Evolutionary conservation across 1,140 invertebrate genomes (phyloP), one percentile per base, ranked within the genome.

Genomic region (Cherax destructor): DNA sequence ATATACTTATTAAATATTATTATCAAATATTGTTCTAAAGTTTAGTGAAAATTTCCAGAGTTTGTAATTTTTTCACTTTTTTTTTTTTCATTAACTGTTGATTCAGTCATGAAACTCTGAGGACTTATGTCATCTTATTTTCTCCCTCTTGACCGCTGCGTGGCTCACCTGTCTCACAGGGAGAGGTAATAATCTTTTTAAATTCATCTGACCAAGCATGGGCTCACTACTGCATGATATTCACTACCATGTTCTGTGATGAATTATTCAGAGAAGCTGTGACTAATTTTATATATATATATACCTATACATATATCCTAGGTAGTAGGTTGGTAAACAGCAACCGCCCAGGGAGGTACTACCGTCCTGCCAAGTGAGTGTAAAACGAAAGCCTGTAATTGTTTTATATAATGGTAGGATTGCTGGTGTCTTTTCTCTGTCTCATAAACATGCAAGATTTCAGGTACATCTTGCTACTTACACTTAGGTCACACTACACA

Each of bases 121-220:
- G 16, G 83, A 85, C 83, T 85, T 74, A 85, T 72, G 30, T n/a
- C 41, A 69, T 85, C 13, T 85, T 88, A 56, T 56, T 79, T 88
- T 83, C 79, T 81, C 50, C 65, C 49, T 81, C 61, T 83, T 88
- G 65, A 88, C 79, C 83, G 86, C 86, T 88, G 86, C 86, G 78
- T 61, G 78, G 86, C 65, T 41, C 30, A 30, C 78, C 9, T 81
- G 61, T 61, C 49, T 81, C 65, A 69, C 86, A 88, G 86, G 86
- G 86, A 88, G 86, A 88, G 86, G 86, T 88, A 88, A 88, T 52
- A 61, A 18, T 56, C 56, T 41, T 41, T 30, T 88, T 72, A 24
- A 69, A 52, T 47, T 47, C 76, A 11, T 30, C 65, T 85, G 83
- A 85, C 83, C 83, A 74, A 69, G 83, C 83, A 85, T 69, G 61